These are phyloP conservation scores for Taenioides sp. DNA, from an alignment of 2,797 vertebrate genomes.

Conservation along the genomic window DNA sequence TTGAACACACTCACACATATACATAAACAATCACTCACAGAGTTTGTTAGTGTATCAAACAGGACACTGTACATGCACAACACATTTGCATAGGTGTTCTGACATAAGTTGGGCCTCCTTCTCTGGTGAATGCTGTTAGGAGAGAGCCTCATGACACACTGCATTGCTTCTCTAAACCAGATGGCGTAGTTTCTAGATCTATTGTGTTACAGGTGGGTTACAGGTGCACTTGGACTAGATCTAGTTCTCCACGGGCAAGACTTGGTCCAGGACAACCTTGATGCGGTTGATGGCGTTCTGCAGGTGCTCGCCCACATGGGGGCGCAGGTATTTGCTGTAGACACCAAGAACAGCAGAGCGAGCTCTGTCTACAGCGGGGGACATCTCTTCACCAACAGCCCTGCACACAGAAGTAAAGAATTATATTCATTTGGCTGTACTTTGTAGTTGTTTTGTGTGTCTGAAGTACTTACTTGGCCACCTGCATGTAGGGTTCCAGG, in stretches of 20 bases:
- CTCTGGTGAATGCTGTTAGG: constrained; percentile 35
- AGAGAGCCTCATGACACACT: constrained; percentile 45
- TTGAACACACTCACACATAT: constrained; percentile 62
- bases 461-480: constrained; percentile 17
- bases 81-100: constrained; percentile 45
- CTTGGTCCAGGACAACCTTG: constrained; percentile 26
- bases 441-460: not conserved
- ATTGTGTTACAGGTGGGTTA: constrained; percentile 44
- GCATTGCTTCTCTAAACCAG: constrained; percentile 48
- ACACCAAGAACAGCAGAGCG: constrained; percentile 51
- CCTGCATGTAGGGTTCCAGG: constrained; percentile 29
- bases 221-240: constrained; percentile 4
- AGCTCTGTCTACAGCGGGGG: constrained; percentile 56
- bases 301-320: constrained; percentile 45
- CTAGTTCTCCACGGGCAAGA: not conserved
- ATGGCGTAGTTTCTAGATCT: constrained; percentile 47
- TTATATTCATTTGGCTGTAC: not conserved
- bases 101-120: constrained; percentile 45
- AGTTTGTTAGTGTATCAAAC: constrained; percentile 66
- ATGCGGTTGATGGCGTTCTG: constrained; percentile 39
- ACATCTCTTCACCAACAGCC: constrained; percentile 38
- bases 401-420: constrained; percentile 45
- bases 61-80: constrained; percentile 72
- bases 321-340: constrained; percentile 66
- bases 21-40: constrained; percentile 57